Evolutionary conservation across 2,888 invertebrate genomes (phyloP).

Genomic region (Augochlorella aurata): DNA sequence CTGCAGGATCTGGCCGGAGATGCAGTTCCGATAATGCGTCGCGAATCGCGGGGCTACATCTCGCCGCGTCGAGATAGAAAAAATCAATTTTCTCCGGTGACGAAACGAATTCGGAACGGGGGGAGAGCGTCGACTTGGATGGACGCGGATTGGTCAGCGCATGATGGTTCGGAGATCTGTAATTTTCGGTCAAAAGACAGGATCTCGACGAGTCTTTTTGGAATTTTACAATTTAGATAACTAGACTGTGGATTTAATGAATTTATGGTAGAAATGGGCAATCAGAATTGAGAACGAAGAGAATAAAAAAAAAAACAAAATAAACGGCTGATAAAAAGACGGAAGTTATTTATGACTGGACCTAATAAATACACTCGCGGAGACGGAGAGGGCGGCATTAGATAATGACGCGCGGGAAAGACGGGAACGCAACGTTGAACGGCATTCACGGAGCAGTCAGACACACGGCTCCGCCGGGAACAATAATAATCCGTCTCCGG

Average conservation of each 20-base stretch:
- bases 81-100: constrained; percentile 6
- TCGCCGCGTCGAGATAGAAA: neutral
- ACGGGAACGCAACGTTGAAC: constrained; percentile 32
- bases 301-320: no score
- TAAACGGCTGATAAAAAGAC: no score
- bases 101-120: constrained; percentile 5
- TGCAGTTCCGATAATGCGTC: constrained; percentile 31
- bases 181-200: constrained; percentile 25
- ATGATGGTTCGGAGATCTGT: constrained; percentile 30
- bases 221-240: no score
- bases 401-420: constrained; percentile 34
- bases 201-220: neutral
- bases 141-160: neutral
- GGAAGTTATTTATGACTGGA: no score
- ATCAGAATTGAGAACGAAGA: no score
- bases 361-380: neutral
- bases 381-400: constrained; percentile 20
- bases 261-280: no score
- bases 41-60: neutral
- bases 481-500: constrained; percentile 40
- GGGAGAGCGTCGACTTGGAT: constrained; percentile 27
- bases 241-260: no score
- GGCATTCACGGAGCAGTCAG: constrained; percentile 22
- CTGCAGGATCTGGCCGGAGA: constrained; percentile 44
- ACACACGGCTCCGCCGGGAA: constrained; percentile 26